Conservation (phyloP, 2,113 vertebrate genomes). For the Salvelinus fontinalis region DNA sequence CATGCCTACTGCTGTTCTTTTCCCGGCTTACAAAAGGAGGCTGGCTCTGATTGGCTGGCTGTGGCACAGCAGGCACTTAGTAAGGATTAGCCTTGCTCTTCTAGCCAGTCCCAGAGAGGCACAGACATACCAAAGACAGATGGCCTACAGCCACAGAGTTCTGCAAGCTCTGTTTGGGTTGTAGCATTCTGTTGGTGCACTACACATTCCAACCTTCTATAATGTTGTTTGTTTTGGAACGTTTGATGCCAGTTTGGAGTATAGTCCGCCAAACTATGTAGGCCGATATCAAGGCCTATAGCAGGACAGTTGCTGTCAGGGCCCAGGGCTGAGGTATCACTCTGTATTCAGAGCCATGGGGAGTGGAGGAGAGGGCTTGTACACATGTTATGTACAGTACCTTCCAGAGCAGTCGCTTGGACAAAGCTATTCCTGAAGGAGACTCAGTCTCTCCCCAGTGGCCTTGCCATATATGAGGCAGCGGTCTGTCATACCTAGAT, state of each 20-base stretch:
- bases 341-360: not conserved
- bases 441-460: not conserved
- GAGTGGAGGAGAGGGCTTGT: not conserved
- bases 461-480: not conserved
- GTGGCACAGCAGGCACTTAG: constrained; percentile 54
- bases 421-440: constrained; percentile 1
- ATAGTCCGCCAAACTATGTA: not conserved
- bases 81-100: constrained; percentile 44
- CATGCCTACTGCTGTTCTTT: constrained; percentile 35
- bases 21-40: constrained; percentile 31
- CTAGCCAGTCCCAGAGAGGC: too few relatives aligned
- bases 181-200: not conserved
- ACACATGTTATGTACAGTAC: constrained; percentile 23
- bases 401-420: constrained; percentile 7
- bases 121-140: not conserved
- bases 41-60: constrained; percentile 40
- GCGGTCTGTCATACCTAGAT: not conserved
- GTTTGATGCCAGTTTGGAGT: not conserved
- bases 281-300: not conserved
- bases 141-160: too few relatives aligned
- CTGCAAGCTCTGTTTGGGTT: not conserved
- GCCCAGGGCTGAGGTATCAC: not conserved
- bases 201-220: not conserved
- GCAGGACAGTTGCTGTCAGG: not conserved
- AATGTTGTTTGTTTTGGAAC: not conserved